Evolutionary conservation across 2,888 invertebrate genomes (phyloP).

Genomic region (Synergus itoensis): DNA sequence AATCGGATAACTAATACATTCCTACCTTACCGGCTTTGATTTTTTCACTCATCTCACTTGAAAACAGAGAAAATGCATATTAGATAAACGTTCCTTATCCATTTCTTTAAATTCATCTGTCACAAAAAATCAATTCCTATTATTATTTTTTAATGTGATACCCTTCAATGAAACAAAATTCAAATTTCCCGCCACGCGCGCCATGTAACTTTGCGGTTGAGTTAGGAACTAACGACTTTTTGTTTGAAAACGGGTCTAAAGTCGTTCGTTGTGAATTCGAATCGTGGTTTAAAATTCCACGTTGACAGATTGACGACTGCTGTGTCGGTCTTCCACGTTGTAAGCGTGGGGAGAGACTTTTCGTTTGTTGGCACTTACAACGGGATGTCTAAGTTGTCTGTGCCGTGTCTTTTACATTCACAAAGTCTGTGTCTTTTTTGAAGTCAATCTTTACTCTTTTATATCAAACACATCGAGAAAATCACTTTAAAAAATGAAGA

Average conservation of each 20-base stretch:
- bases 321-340: conserved; percentile 39
- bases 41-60: too few species aligned
- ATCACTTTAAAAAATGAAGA: conserved; percentile 82
- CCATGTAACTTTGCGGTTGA: too few species aligned
- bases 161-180: not conserved
- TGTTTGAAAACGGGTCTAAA: not conserved
- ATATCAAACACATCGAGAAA: conserved; percentile 10
- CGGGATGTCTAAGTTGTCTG: conserved; percentile 11
- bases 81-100: too few species aligned
- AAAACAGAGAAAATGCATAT: too few species aligned
- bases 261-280: not conserved
- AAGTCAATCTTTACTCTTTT: not conserved
- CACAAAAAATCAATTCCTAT: too few species aligned
- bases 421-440: not conserved
- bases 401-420: not conserved
- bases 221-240: not conserved
- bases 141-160: too few species aligned
- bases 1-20: too few species aligned
- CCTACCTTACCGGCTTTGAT: too few species aligned
- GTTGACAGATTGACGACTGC: conserved; percentile 34
- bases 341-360: conserved; percentile 23
- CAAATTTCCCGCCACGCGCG: not conserved
- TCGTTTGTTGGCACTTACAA: conserved; percentile 25
- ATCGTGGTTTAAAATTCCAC: conserved; percentile 28
- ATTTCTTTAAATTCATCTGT: too few species aligned